Base-by-base conservation (phyloP, 1,140 invertebrate genomes). In the Bombus polaris region DNA sequence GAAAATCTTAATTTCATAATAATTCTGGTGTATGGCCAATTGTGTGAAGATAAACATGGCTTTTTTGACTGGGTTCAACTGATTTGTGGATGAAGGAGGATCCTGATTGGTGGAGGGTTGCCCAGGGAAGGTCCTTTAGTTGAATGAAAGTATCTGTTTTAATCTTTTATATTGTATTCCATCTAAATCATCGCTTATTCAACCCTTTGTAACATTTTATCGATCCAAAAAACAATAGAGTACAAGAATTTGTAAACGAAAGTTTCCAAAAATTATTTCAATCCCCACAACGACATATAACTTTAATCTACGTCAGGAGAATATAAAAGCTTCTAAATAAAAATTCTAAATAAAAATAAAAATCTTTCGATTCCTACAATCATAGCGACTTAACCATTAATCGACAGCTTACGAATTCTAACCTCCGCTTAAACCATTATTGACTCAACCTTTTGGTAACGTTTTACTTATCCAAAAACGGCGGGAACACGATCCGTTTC, bases 1-100 rank as follows among this genome's bases (percentile, higher is more conserved):
- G 3, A 76, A 78, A 81, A 80, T 89, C 83, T 77, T 85, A 88
- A 89, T 89, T 83, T 81, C 44, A 65, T 42, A 85, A 89, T 77
- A 79, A 75, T 37, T 47, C 81, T 44, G 37, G 5, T 44, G 22
- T 85, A 68, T 76, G 35, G 18, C 44, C 57, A 37, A 28, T 80
- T 44, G 25, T 22, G 22, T 25, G 47, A 53, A 47, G 71, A 88
- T 88, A 83, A 47, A 76, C 42, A 42, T 4, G 72, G n/a, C 1
- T 5, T 37, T 25, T 1, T 35, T 15, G 37, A 12, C 9, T 39
- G 6, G 6, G 22, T 25, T 22, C 15, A 1, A 2, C 9, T 18
- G 6, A 18, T 3, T 10, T 18, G 8, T 57, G 28, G 2, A 32
- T 0, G 18, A 25, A 44, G 12, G 39, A 73, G 37, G 22, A 18